phyloP scores from a whole-genome alignment of 2,888 invertebrate species.

The Drosophila kokeensis region DNA sequence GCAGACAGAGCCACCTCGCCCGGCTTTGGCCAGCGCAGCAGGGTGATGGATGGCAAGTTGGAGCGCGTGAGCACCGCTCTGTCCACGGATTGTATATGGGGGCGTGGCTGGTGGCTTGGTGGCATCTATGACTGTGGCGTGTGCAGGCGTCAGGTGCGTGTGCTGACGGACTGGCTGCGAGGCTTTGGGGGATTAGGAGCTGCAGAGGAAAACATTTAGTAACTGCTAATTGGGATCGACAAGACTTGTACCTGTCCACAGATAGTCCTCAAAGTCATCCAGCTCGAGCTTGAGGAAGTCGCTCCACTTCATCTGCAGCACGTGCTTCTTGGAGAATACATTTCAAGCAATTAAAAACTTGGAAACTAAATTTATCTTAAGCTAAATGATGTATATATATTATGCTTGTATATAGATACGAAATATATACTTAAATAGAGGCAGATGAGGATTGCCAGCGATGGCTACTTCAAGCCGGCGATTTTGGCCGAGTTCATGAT shows the following conservation, averaged over 20 bases:
- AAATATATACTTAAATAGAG: conserved; percentile 7
- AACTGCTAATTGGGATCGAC: background rate
- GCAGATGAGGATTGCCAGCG: background rate
- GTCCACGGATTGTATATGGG: conserved; percentile 14
- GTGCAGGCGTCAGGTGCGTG: conserved; percentile 26
- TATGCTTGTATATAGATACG: conserved; percentile 15
- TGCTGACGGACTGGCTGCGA: conserved; percentile 63
- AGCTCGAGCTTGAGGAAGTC: conserved; percentile 65
- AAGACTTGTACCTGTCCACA: conserved; percentile 7
- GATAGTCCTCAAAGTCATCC: conserved; percentile 32
- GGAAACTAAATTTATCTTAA: conserved; percentile 28
- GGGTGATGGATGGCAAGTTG: conserved; percentile 72
- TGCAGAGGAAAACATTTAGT: background rate
- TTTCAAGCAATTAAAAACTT: conserved; percentile 6
- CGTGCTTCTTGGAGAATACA: no score
- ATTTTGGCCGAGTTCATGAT: conserved; percentile 82
- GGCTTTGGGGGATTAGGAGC: conserved; percentile 66
- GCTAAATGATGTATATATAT: conserved; percentile 29
- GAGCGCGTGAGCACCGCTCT: background rate
- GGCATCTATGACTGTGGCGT: conserved; percentile 31
- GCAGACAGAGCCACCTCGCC: conserved; percentile 84
- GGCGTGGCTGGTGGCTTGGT: background rate
- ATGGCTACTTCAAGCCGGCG: conserved; percentile 56
- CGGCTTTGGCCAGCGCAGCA: conserved; percentile 84
- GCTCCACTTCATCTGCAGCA: conserved; percentile 74